Conservation (phyloP, 2,888 invertebrate species). For the Nysson spinosus region DNA sequence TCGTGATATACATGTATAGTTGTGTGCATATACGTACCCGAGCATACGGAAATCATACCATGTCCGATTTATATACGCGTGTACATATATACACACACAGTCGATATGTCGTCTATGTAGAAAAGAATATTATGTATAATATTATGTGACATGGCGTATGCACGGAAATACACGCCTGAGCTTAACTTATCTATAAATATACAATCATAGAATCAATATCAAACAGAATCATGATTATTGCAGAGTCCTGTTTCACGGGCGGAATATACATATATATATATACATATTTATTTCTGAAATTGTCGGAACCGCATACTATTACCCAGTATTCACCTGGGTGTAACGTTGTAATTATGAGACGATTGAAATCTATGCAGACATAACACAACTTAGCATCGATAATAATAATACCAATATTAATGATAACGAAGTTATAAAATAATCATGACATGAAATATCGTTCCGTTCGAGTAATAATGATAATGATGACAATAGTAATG, state of each 20-base stretch:
- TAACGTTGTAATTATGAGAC: slow-evolving; percentile 16
- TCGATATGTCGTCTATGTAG: slow-evolving; percentile 54
- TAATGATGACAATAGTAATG: slow-evolving; percentile 33
- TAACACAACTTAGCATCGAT: slow-evolving; percentile 32
- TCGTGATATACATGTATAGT: slow-evolving; percentile 29
- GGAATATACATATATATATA: slow-evolving; percentile 43
- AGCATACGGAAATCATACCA: background rate
- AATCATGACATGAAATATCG: slow-evolving; percentile 29
- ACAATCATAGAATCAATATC: slow-evolving; percentile 65
- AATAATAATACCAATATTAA: slow-evolving; percentile 34
- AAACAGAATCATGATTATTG: slow-evolving; percentile 63
- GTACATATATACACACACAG: slow-evolving; percentile 43
- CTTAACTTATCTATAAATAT: slow-evolving; percentile 65
- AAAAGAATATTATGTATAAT: slow-evolving; percentile 50
- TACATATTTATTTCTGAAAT: slow-evolving; percentile 43
- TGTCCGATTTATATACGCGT: slow-evolving; percentile 19
- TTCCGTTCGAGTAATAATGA: slow-evolving; percentile 21
- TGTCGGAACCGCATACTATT: slow-evolving; percentile 26
- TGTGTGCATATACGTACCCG: no score
- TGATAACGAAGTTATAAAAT: slow-evolving; percentile 41
- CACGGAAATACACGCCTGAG: slow-evolving; percentile 51
- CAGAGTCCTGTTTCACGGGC: slow-evolving; percentile 45
- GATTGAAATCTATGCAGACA: slow-evolving; percentile 25
- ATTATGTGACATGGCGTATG: slow-evolving; percentile 52
- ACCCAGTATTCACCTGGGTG: slow-evolving; percentile 32